A percentile compares a stretch with the other conserved stretches of the same genome.
Conservation (phyloP, 64 coral and sea anemone genomes). For the Exaiptasia diaphana region DNA sequence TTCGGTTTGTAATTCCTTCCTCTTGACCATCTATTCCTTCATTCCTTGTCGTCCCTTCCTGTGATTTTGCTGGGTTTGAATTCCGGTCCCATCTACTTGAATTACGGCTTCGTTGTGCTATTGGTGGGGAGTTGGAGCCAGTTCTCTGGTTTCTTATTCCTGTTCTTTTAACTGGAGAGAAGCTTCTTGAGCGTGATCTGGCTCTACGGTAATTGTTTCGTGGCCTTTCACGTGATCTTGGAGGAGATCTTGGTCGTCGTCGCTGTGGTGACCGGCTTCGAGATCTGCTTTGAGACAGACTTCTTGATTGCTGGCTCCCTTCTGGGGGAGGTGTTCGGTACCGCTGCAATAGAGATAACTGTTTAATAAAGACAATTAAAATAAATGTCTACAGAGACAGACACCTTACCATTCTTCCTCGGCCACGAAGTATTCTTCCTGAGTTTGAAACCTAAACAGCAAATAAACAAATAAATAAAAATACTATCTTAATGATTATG, state of each 20-base stretch:
- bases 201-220: background rate
- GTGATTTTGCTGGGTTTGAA: background rate
- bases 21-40: background rate
- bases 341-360: conserved; percentile 8
- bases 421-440: conserved; percentile 42
- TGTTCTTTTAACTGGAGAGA: background rate
- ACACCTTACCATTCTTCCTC: conserved; percentile 30
- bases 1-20: background rate
- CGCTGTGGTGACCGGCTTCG: background rate
- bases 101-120: background rate
- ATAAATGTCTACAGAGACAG: background rate
- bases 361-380: background rate
- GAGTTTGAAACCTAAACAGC: conserved; percentile 30
- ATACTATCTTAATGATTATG: no score
- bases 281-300: background rate
- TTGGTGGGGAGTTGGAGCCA: background rate
- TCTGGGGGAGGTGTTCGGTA: conserved; percentile 49
- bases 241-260: conserved; percentile 7
- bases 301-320: background rate
- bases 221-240: background rate
- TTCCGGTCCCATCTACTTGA: conserved; percentile 2
- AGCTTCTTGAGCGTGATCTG: background rate
- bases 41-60: background rate
- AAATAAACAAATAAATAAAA: background rate
- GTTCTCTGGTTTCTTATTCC: background rate